Evolutionary conservation across 1,140 invertebrate genomes (phyloP).

Genomic region (Neodiprion pinetum): DNA sequence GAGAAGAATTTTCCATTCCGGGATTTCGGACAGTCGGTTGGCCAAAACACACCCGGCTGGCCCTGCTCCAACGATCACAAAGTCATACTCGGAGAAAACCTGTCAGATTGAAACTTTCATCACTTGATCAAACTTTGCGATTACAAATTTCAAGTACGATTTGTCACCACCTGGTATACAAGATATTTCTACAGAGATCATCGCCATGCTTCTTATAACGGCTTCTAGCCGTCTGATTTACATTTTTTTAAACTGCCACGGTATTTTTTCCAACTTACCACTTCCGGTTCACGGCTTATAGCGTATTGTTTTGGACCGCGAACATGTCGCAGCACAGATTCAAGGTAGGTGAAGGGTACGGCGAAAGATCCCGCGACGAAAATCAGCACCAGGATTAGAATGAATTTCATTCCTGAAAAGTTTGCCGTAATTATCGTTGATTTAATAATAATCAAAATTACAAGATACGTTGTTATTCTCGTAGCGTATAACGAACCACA

Average conservation of each 20-base stretch:
- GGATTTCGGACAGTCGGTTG: constrained; percentile 62
- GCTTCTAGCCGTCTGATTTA: too few relatives aligned
- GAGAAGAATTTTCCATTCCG: constrained; percentile 60
- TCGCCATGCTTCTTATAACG: too few relatives aligned
- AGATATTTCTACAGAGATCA: too few relatives aligned
- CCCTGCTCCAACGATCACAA: constrained; percentile 60
- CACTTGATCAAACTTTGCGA: too few relatives aligned
- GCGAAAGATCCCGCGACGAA: background rate
- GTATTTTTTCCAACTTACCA: background rate
- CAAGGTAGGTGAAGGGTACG: background rate
- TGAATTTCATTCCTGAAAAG: background rate
- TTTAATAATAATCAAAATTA: background rate
- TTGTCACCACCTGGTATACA: too few relatives aligned
- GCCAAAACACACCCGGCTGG: constrained; percentile 67
- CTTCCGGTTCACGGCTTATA: background rate
- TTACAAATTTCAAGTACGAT: too few relatives aligned
- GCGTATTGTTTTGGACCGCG: background rate
- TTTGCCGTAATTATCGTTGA: background rate
- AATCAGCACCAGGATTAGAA: background rate
- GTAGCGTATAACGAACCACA: too few relatives aligned
- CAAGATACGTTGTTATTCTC: too few relatives aligned
- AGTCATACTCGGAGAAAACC: constrained; percentile 51
- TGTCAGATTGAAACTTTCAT: background rate
- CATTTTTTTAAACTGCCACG: too few relatives aligned
- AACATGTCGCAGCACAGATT: background rate